Conservation (phyloP, 2,113 vertebrate genomes). For the Chloroceryle aenea region DNA sequence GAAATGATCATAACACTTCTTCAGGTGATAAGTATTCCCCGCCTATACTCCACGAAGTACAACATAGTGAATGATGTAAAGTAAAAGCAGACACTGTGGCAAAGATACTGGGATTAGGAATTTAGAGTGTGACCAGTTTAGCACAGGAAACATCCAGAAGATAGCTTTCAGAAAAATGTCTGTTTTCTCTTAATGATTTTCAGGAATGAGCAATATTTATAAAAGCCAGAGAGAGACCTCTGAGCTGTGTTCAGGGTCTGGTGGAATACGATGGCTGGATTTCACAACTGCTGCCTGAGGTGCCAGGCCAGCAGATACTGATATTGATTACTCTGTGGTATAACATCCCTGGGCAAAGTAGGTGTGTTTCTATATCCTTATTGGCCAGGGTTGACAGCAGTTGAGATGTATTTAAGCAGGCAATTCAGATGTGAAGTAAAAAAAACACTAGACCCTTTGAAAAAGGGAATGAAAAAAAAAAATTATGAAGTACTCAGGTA, state of each 20-base stretch:
- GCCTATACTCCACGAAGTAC: constrained; percentile 1
- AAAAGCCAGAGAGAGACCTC: neutral
- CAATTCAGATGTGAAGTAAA: neutral
- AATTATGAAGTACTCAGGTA: neutral
- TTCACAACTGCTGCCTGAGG: fast-evolving
- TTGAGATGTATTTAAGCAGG: neutral
- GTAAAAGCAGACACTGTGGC: neutral
- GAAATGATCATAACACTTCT: constrained; percentile 65
- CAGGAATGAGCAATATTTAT: neutral
- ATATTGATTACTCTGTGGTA: neutral
- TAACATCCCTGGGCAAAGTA: neutral
- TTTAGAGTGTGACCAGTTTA: neutral
- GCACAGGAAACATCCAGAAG: neutral
- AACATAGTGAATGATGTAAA: neutral
- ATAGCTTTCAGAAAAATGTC: neutral
- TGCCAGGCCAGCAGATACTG: neutral
- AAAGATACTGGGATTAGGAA: neutral
- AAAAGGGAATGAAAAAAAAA: neutral
- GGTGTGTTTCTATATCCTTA: neutral
- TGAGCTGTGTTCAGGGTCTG: neutral
- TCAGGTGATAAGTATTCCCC: constrained; percentile 57
- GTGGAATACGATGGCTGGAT: fast-evolving
- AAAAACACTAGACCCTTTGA: fast-evolving
- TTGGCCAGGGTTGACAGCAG: neutral
- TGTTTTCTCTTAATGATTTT: neutral